Evolutionary conservation across 1,140 invertebrate species (phyloP).

Genomic region (Lanistes nyassanus): DNA sequence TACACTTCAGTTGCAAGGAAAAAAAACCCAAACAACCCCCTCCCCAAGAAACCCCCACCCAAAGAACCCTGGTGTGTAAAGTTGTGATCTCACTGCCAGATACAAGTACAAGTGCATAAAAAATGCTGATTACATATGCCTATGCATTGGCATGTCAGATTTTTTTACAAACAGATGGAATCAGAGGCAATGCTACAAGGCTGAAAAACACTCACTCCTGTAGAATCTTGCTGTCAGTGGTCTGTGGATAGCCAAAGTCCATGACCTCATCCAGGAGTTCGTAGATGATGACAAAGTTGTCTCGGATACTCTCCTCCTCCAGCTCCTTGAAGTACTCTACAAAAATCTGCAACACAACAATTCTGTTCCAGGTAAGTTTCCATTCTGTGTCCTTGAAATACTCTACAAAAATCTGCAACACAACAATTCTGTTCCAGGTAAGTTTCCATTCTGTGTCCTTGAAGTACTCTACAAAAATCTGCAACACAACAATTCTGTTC

Average conservation of each 20-base stretch:
- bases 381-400: slow-evolving; percentile 99
- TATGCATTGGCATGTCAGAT: no score
- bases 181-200: no score
- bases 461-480: slow-evolving; percentile 98
- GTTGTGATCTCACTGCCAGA: no score
- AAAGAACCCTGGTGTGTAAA: no score
- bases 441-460: no score
- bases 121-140: no score
- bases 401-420: slow-evolving; percentile 87
- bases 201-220: slow-evolving; percentile 81
- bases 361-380: no score
- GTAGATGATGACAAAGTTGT: slow-evolving; percentile 99
- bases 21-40: no score
- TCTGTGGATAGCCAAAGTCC: slow-evolving; percentile 99
- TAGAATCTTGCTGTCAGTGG: slow-evolving; percentile 98
- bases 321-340: slow-evolving; percentile 99
- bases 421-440: slow-evolving; percentile 6
- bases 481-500: slow-evolving; percentile 36
- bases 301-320: slow-evolving; percentile 98
- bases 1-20: no score
- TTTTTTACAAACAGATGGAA: no score
- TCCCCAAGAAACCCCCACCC: no score
- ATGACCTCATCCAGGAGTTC: slow-evolving; percentile 98
- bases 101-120: no score
- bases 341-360: slow-evolving; percentile 78